Percentiles rank a stretch among this genome's conserved stretches.
phyloP scores from a whole-genome alignment of 2,113 vertebrate species.

The Notothenia rossii region DNA sequence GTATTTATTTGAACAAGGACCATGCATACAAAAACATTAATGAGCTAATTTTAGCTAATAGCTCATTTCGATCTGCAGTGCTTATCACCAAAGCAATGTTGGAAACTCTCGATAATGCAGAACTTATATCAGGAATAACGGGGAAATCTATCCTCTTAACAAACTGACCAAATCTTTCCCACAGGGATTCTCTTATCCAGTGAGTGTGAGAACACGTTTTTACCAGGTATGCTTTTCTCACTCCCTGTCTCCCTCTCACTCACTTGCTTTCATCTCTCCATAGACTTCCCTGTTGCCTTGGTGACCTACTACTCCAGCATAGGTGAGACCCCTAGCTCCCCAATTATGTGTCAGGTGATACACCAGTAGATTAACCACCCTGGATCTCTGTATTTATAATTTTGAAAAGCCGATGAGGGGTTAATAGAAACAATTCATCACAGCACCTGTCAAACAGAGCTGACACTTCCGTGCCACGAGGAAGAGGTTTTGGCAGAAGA shows the following conservation, averaged over 20 bases:
- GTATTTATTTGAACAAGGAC: too few relatives aligned
- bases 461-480: conserved; percentile 34
- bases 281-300: conserved; percentile 49
- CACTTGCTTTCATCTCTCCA: conserved; percentile 19
- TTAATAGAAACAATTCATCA: conserved; percentile 35
- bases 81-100: too few relatives aligned
- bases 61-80: too few relatives aligned
- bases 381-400: not conserved
- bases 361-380: not conserved
- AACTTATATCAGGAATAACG: too few relatives aligned
- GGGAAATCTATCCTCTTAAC: too few relatives aligned
- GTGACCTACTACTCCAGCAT: conserved; percentile 26
- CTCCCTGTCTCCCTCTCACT: conserved; percentile 3
- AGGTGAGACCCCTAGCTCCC: conserved; percentile 16
- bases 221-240: conserved; percentile 5
- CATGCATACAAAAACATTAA: too few relatives aligned
- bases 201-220: not conserved
- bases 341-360: conserved; percentile 15
- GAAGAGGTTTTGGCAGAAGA: conserved; percentile 65
- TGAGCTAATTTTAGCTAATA: too few relatives aligned
- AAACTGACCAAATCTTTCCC: too few relatives aligned
- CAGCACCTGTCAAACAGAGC: conserved; percentile 36
- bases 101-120: too few relatives aligned
- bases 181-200: not conserved
- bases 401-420: not conserved